A percentile compares a stretch with the other conserved stretches of the same genome.
Evolutionary conservation across 2,113 vertebrate species (phyloP).

Genomic region (Phainopepla nitens): DNA sequence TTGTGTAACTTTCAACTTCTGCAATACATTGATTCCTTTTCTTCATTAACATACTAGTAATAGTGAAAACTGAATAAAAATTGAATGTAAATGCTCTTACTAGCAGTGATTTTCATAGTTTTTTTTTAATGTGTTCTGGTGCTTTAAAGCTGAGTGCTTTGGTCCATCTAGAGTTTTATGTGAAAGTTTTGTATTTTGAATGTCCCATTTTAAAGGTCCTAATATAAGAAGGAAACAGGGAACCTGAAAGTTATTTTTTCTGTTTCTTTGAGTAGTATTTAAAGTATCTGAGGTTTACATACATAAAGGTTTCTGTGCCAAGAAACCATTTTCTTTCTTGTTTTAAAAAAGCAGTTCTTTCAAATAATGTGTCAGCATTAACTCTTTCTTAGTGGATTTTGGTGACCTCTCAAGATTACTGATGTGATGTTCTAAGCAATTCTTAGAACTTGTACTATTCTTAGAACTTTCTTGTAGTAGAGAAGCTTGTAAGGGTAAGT

Average conservation of each 20-base stretch:
- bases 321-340: not conserved
- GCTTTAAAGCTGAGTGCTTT: not conserved
- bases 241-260: not conserved
- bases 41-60: not conserved
- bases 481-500: not conserved
- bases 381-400: not conserved
- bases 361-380: not conserved
- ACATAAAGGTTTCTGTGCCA: not conserved
- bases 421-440: not conserved
- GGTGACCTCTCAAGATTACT: not conserved
- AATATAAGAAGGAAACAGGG: not conserved
- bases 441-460: not conserved
- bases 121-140: not conserved
- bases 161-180: not conserved
- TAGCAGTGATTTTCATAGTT: not conserved
- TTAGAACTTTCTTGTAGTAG: not conserved
- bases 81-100: not conserved
- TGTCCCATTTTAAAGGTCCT: not conserved
- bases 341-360: not conserved
- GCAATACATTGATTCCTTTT: not conserved
- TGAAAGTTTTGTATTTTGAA: not conserved
- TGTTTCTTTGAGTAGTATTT: not conserved
- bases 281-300: not conserved
- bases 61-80: not conserved
- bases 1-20: not conserved